These are phyloP conservation scores for Zygaena filipendulae DNA, from an alignment of 2,888 invertebrate species.

Conservation along the genomic window DNA sequence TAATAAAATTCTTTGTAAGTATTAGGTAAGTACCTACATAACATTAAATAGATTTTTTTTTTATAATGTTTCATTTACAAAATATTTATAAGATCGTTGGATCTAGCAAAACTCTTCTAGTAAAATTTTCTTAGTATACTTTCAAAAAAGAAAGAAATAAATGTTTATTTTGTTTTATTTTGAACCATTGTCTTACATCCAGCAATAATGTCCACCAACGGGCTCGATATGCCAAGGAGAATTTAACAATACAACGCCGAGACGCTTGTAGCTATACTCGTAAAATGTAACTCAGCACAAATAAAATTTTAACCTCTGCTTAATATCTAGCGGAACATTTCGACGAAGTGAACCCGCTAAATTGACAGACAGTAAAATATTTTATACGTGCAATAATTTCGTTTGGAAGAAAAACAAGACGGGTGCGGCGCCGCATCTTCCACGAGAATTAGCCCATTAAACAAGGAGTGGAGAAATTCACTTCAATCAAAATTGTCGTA, in stretches of 20 bases:
- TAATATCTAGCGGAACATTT: conserved; percentile 54
- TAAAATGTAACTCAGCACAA: conserved; percentile 49
- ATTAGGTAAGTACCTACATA: too few species aligned
- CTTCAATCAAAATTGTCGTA: conserved; percentile 39
- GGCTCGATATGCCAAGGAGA: conserved; percentile 34
- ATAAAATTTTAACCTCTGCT: conserved; percentile 67
- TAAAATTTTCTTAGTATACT: too few species aligned
- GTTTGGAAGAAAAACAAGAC: conserved; percentile 62
- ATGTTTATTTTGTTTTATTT: conserved; percentile 44
- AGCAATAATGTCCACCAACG: conserved; percentile 42
- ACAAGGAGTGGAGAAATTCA: conserved; percentile 48
- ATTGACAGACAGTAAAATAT: conserved; percentile 69
- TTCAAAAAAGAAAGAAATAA: conserved; percentile 51
- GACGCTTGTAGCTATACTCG: conserved; percentile 40
- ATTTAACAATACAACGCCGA: conserved; percentile 42
- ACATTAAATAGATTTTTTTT: too few species aligned
- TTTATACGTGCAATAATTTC: conserved; percentile 63
- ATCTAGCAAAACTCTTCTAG: too few species aligned
- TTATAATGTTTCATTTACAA: too few species aligned
- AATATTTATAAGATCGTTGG: too few species aligned
- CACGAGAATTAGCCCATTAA: conserved; percentile 63
- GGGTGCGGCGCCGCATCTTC: conserved; percentile 33
- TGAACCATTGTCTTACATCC: conserved; percentile 51
- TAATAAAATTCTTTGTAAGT: too few species aligned
- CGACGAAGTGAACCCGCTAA: conserved; percentile 42